Evolutionary conservation across 2,113 vertebrate genomes (phyloP).

Genomic region (Strix uralensis): DNA sequence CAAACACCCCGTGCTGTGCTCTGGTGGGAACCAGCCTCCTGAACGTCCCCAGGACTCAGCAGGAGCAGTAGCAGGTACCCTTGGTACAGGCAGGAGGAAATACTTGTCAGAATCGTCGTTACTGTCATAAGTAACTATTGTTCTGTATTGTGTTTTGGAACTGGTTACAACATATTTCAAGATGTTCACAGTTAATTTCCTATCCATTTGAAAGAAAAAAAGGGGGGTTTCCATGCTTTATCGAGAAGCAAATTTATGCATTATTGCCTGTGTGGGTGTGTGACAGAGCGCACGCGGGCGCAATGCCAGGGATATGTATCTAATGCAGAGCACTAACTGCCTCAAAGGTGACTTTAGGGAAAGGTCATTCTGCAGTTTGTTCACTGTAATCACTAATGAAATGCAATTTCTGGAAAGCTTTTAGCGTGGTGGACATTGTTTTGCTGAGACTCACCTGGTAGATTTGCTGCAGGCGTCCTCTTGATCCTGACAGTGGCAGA

Average conservation of each 20-base stretch:
- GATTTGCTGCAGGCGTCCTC: neutral
- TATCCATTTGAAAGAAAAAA: neutral
- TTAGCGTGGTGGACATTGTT: neutral
- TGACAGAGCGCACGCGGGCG: neutral
- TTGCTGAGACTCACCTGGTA: neutral
- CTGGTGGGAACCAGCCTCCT: neutral
- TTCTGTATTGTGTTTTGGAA: neutral
- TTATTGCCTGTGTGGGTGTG: neutral
- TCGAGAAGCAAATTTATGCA: neutral
- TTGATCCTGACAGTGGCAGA: neutral
- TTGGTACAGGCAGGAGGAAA: neutral
- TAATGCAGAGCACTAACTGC: neutral
- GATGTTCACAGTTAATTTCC: neutral
- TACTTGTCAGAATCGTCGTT: neutral
- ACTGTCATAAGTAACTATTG: neutral
- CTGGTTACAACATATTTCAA: neutral
- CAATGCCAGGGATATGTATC: neutral
- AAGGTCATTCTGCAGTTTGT: neutral
- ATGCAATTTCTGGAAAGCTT: neutral
- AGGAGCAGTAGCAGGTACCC: rapidly evolving
- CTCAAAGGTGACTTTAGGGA: neutral
- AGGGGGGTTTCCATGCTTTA: neutral
- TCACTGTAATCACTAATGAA: neutral
- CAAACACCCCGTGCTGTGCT: neutral
- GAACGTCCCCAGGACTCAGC: neutral